Percentiles rank a stretch among this genome's conserved stretches.
Conservation (phyloP, 1,140 invertebrate species). For the Ectropis grisescens region DNA sequence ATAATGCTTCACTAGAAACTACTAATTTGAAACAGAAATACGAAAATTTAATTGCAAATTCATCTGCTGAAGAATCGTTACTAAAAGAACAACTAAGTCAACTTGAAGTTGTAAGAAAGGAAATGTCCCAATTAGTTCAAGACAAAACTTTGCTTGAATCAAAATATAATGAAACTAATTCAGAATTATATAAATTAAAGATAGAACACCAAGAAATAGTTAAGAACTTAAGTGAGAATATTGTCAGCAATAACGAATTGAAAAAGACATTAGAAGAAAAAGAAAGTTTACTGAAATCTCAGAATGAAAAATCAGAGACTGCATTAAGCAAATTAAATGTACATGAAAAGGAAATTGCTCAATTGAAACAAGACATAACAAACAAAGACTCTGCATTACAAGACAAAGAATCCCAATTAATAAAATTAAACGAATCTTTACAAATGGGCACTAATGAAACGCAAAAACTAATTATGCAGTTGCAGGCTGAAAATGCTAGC, state of each 20-base stretch:
- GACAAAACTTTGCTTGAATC: conserved; percentile 41
- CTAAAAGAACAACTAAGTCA: conserved; percentile 49
- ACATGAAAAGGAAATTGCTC: conserved; percentile 35
- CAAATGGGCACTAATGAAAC: conserved; percentile 28
- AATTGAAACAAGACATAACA: conserved; percentile 32
- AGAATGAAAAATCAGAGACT: conserved; percentile 61
- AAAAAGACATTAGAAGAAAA: conserved; percentile 41
- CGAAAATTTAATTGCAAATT: conserved; percentile 50
- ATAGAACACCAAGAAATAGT: conserved; percentile 23
- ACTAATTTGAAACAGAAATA: conserved; percentile 52
- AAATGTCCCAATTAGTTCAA: conserved; percentile 29
- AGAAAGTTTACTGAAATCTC: conserved; percentile 56
- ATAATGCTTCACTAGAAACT: conserved; percentile 32
- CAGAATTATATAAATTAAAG: conserved; percentile 53
- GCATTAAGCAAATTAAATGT: conserved; percentile 42
- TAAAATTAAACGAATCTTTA: conserved; percentile 30
- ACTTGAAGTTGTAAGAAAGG: conserved; percentile 44
- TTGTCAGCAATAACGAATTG: conserved; percentile 25
- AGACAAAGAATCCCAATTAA: conserved; percentile 34
- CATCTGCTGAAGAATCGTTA: conserved; percentile 47
- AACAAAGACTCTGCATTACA: conserved; percentile 27
- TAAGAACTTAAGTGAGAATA: conserved; percentile 29
- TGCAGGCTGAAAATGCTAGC: conserved; percentile 39
- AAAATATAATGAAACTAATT: conserved; percentile 42
- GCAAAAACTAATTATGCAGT: conserved; percentile 24